phyloP scores from a whole-genome alignment of 2,797 vertebrate species.

The Rhabdophis nuchalis region DNA sequence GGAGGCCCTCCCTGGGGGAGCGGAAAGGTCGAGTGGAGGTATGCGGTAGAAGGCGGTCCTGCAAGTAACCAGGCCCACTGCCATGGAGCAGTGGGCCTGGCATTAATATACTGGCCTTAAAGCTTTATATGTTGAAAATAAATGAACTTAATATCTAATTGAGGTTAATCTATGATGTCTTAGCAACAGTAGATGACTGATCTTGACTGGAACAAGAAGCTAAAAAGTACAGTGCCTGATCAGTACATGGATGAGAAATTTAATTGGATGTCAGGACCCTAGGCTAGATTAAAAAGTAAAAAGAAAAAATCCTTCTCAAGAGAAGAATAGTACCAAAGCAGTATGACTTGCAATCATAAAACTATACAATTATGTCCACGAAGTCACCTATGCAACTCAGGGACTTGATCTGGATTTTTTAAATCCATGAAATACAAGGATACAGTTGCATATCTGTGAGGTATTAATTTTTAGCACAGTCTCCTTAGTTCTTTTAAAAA shows the following conservation, averaged over 20 bases:
- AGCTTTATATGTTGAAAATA: background rate
- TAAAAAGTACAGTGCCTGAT: background rate
- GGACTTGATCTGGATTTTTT: background rate
- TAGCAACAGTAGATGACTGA: background rate
- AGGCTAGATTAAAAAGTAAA: background rate
- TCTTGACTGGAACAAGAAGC: background rate
- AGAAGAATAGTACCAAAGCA: background rate
- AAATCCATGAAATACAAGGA: background rate
- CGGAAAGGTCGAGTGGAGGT: too few relatives aligned
- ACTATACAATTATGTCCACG: background rate
- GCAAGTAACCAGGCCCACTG: too few relatives aligned
- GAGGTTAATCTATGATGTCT: background rate
- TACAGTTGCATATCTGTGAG: background rate
- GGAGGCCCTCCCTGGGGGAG: too few relatives aligned
- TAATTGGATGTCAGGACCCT: background rate
- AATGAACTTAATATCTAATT: background rate
- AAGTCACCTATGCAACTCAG: background rate
- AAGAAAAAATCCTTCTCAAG: background rate
- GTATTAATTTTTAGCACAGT: background rate
- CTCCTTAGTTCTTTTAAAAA: slow-evolving; percentile 23
- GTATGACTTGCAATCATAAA: background rate
- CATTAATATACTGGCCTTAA: background rate
- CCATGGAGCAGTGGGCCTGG: too few relatives aligned
- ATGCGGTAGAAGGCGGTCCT: too few relatives aligned
- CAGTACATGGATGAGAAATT: background rate